These are phyloP conservation scores for Paramormyrops kingsleyae DNA, from an alignment of 2,113 vertebrate genomes.

Conservation along the genomic window DNA sequence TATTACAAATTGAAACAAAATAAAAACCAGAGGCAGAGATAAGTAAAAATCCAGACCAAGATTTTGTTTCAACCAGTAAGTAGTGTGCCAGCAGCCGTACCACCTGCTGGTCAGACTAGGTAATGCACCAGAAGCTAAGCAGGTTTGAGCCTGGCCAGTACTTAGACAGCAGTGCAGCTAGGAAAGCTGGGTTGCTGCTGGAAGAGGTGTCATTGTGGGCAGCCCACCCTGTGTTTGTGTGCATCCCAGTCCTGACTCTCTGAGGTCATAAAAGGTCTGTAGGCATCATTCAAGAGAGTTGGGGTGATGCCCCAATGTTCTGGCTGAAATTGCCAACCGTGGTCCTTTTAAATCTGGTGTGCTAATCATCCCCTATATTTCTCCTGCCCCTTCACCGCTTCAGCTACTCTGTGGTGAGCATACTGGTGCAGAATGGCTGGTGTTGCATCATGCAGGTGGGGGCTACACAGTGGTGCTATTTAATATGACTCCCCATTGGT, in stretches of 20 bases:
- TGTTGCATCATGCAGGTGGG: neutral
- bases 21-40: neutral
- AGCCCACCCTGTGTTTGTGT: neutral
- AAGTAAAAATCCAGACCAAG: neutral
- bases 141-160: neutral
- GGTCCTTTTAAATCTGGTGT: neutral
- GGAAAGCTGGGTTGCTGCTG: neutral
- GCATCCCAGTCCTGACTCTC: neutral
- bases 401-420: neutral
- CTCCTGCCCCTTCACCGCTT: neutral
- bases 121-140: neutral
- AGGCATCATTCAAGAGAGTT: neutral
- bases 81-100: fast-evolving
- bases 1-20: neutral
- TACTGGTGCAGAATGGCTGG: neutral
- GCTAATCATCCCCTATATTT: neutral
- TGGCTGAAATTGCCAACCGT: neutral
- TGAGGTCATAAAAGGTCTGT: neutral
- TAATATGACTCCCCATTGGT: neutral
- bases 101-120: neutral
- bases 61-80: neutral
- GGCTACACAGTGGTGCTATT: neutral
- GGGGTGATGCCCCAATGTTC: neutral
- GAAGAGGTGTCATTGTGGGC: neutral
- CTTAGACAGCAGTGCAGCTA: neutral